Base-by-base conservation (phyloP, 2,888 invertebrate genomes). In the Aspidiotus destructor region DNA sequence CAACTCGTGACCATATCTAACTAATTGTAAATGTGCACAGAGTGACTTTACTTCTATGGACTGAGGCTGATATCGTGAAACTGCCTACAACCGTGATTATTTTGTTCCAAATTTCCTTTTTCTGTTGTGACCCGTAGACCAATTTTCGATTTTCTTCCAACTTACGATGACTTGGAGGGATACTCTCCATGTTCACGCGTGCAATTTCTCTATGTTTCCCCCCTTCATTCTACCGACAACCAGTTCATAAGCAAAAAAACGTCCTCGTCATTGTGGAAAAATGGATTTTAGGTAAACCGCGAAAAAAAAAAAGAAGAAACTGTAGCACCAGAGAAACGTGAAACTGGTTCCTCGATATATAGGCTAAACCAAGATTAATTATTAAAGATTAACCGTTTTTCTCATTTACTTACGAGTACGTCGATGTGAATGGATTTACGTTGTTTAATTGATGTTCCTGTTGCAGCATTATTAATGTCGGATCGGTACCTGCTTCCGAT, bases 371-470 rank as follows among this genome's bases (percentile, higher is more conserved):
- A 58, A 67, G 67, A 67, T 67, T 67, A 67, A 67, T 67, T 67
- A 67, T 67, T 67, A 67, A 67, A 67, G 67, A 67, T 67, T 67
- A 67, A 63, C 63, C 53, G 63, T 63, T 53, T 53, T 52, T 48
- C n/a, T 55, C 13, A 54, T 67, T 58, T 58, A 67, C 67, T 67
- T 60, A 67, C 67, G 67, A 44, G 67, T 67, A 67, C 58, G 67
- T 60, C 57, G 67, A 67, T 40, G 67, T 28, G 48, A 67, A 67
- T 60, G 67, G 67, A 67, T 67, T 67, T 57, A 65, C 57, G 57
- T 65, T 65, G 57, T 65, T 65, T 67, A 67, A 67, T 67, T 67
- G 67, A 67, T 67, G 67, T 67, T 67, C 67, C 48, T 67, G 67
- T 52, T 67, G 67, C 60, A 67, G 60, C 67, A 67, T 67, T 67